phyloP scores from a whole-genome alignment of 2,113 vertebrate species.

The Hystrix cristata region DNA sequence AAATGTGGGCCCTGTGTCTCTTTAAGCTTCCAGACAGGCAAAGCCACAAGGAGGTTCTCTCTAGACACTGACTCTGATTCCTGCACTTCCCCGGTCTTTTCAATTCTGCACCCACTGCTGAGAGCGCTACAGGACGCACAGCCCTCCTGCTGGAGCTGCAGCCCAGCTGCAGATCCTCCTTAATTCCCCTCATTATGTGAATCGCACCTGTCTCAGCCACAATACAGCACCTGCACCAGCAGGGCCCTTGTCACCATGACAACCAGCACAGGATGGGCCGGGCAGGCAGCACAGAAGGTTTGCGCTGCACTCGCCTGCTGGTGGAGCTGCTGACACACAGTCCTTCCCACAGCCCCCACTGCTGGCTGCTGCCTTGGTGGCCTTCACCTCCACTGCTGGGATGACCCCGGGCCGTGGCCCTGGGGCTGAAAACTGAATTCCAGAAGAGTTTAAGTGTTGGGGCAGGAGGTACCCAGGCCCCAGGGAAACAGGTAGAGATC shows the following conservation, averaged over 20 bases:
- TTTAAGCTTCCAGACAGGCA: constrained; percentile 28
- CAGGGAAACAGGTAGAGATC: neutral
- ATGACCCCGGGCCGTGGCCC: neutral
- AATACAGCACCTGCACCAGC: constrained; percentile 57
- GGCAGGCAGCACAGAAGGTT: neutral
- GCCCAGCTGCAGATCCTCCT: neutral
- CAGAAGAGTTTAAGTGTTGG: neutral
- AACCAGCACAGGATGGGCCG: constrained; percentile 24
- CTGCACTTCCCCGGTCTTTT: neutral
- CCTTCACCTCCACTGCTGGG: neutral
- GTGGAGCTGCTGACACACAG: constrained; percentile 43
- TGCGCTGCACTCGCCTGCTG: neutral
- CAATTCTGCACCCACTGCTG: neutral
- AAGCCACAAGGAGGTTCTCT: neutral
- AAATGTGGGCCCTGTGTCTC: neutral
- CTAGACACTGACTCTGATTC: neutral
- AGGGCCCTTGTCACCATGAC: constrained; percentile 71
- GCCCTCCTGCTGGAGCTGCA: constrained; percentile 49
- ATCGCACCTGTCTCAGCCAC: constrained; percentile 28
- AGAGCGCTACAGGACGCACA: neutral
- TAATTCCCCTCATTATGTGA: constrained; percentile 66
- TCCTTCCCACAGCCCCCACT: neutral
- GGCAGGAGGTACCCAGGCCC: neutral
- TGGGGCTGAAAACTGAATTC: neutral
- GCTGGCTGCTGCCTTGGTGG: neutral